These are phyloP conservation scores for Sceloporus undulatus DNA, from an alignment of 2,113 vertebrate species.

Conservation along the genomic window DNA sequence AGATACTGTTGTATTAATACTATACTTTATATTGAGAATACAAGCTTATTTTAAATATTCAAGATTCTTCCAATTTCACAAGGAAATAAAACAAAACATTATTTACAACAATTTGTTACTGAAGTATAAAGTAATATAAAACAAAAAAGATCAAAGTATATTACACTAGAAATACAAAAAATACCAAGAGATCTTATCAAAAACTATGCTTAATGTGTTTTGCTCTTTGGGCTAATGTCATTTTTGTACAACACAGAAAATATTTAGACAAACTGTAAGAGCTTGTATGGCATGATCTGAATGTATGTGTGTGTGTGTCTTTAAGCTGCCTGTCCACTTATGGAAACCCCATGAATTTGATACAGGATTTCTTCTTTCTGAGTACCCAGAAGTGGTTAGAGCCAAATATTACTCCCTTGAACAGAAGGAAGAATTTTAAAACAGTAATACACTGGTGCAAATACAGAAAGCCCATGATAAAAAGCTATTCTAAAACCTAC, in stretches of 20 bases:
- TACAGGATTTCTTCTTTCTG: too few species aligned
- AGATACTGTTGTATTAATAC: constrained; percentile 36
- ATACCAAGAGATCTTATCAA: background rate
- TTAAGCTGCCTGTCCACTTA: too few species aligned
- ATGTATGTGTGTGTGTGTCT: background rate
- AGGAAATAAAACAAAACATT: background rate
- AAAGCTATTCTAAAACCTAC: background rate
- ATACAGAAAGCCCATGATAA: background rate
- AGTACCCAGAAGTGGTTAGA: background rate
- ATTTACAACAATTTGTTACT: background rate
- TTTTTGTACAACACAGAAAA: background rate
- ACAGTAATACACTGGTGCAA: constrained; percentile 1
- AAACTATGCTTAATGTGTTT: background rate
- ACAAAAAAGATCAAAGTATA: background rate
- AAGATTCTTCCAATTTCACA: constrained; percentile 37
- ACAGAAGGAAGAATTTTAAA: background rate
- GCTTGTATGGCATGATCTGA: background rate
- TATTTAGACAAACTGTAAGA: background rate
- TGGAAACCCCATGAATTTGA: too few species aligned
- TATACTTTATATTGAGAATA: constrained; percentile 29
- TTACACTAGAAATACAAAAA: background rate
- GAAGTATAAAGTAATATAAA: background rate
- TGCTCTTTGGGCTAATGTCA: background rate
- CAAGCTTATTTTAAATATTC: constrained; percentile 43
- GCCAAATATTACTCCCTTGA: background rate